phyloP scores from a whole-genome alignment of 2,113 vertebrate species.

The Albula glossodonta region DNA sequence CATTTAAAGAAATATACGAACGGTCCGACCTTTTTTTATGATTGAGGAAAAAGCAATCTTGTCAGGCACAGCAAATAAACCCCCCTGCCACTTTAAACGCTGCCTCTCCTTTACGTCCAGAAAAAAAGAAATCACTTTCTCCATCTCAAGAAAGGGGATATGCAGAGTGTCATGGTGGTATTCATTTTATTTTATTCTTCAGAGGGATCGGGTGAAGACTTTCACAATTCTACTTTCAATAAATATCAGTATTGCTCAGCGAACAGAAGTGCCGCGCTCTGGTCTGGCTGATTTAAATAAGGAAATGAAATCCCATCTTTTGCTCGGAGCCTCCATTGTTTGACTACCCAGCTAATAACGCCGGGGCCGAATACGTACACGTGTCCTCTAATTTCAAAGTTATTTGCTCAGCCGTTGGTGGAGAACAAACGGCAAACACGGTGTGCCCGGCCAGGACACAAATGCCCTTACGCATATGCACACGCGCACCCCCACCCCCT shows the following conservation, averaged over 20 bases:
- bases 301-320: slow-evolving; percentile 81
- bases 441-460: slow-evolving; percentile 45
- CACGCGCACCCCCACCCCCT: slow-evolving; percentile 29
- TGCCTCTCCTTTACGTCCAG: neutral
- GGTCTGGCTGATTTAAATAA: slow-evolving; percentile 82
- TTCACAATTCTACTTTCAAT: slow-evolving; percentile 38
- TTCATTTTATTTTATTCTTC: slow-evolving; percentile 22
- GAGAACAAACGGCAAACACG: slow-evolving; percentile 87
- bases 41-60: neutral
- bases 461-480: slow-evolving; percentile 33
- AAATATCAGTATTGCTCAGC: slow-evolving; percentile 11
- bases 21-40: slow-evolving; percentile 19
- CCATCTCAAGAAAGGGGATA: neutral
- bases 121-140: slow-evolving; percentile 22
- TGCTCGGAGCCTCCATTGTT: slow-evolving; percentile 77
- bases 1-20: neutral
- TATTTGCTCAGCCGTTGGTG: slow-evolving; percentile 85
- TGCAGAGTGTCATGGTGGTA: slow-evolving; percentile 25
- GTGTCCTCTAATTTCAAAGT: slow-evolving; percentile 87
- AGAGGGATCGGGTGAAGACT: neutral
- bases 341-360: slow-evolving; percentile 85
- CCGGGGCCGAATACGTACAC: slow-evolving; percentile 82
- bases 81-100: neutral
- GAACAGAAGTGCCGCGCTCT: slow-evolving; percentile 18
- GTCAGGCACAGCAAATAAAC: neutral